Conservation (phyloP, 2,888 invertebrate genomes). For the Phengaris alcon region DNA sequence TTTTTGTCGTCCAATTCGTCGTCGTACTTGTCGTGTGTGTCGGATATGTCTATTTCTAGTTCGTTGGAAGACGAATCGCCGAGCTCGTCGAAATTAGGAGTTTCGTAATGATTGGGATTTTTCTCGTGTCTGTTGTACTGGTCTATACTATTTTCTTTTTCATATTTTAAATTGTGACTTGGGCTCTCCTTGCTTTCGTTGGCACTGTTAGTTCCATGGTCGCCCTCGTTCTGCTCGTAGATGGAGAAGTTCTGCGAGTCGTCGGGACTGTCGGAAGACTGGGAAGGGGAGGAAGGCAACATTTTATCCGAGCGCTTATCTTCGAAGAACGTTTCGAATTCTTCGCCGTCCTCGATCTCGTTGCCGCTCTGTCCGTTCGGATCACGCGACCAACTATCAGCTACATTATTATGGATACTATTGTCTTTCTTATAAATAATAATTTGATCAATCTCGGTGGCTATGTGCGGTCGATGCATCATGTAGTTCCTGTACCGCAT, state of each 20-base stretch:
- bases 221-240: constrained; percentile 48
- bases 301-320: constrained; percentile 86
- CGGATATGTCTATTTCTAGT: constrained; percentile 88
- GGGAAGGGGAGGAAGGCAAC: constrained; percentile 83
- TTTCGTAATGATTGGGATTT: constrained; percentile 82
- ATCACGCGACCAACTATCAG: constrained; percentile 89
- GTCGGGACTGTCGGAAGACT: constrained; percentile 80
- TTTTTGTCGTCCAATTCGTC: constrained; percentile 74
- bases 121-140: constrained; percentile 70
- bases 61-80: constrained; percentile 89
- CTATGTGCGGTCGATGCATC: constrained; percentile 59
- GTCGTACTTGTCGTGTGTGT: constrained; percentile 83
- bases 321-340: constrained; percentile 91
- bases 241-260: constrained; percentile 83
- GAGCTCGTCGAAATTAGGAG: constrained; percentile 86
- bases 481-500: constrained; percentile 51
- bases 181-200: constrained; percentile 50
- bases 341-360: constrained; percentile 87
- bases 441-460: constrained; percentile 86
- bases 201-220: constrained; percentile 51
- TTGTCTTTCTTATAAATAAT: constrained; percentile 93
- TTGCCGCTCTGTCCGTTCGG: constrained; percentile 82
- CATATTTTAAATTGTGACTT: constrained; percentile 41
- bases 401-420: constrained; percentile 91
- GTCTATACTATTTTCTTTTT: constrained; percentile 59